Conservation (phyloP, 2,113 vertebrate species). For the Larimichthys crocea region DNA sequence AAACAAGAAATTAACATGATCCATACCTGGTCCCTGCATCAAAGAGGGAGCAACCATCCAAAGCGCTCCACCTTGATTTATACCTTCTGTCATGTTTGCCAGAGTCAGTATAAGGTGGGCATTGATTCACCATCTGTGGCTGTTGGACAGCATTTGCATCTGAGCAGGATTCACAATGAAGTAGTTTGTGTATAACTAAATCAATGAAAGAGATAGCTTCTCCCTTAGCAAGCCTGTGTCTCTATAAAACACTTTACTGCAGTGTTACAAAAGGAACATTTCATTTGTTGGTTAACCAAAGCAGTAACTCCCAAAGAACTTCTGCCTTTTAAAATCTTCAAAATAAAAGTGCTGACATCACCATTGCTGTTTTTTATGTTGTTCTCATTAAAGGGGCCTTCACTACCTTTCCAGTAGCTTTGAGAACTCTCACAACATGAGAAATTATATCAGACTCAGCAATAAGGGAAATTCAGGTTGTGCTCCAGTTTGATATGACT, state of each 20-base stretch:
- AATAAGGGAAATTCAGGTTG: constrained; percentile 8
- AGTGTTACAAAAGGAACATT: background rate
- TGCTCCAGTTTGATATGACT: constrained; percentile 19
- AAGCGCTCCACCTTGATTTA: constrained; percentile 65
- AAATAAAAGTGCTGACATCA: background rate
- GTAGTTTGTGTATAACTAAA: constrained; percentile 28
- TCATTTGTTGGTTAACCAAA: constrained; percentile 1
- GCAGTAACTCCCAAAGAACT: background rate
- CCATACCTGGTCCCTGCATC: constrained; percentile 36
- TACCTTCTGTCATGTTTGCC: constrained; percentile 61
- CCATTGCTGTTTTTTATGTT: background rate
- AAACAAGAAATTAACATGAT: constrained; percentile 26
- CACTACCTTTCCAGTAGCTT: background rate
- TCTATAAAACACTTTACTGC: background rate
- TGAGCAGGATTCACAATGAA: constrained; percentile 40
- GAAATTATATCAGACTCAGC: background rate
- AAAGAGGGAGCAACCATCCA: constrained; percentile 40
- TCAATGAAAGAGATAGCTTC: constrained; percentile 21
- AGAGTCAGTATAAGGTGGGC: constrained; percentile 50
- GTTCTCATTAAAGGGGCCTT: constrained; percentile 11
- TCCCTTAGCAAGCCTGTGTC: constrained; percentile 1
- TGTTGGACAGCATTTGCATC: constrained; percentile 54
- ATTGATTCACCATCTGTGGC: constrained; percentile 69
- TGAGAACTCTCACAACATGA: background rate
- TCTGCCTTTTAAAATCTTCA: background rate